phyloP scores from a whole-genome alignment of 2,888 invertebrate species.

The Zaprionus obscuricornis region DNA sequence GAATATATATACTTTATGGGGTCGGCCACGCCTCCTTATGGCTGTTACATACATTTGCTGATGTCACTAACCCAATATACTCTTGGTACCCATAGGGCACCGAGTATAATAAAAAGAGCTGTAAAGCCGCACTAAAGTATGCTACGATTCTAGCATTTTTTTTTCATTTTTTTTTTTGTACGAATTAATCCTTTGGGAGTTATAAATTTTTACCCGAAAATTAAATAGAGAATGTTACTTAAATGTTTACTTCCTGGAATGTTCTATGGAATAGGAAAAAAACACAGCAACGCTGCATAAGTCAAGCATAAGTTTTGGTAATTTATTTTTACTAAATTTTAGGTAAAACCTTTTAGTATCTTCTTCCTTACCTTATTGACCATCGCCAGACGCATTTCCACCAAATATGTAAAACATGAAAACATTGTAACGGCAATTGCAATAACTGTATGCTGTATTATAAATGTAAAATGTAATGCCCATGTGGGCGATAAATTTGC shows the following conservation, averaged over 20 bases:
- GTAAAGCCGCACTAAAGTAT: constrained; percentile 10
- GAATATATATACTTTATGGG: too few species aligned
- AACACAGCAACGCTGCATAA: background rate
- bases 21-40: too few species aligned
- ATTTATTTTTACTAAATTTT: background rate
- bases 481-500: constrained; percentile 66
- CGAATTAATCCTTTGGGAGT: background rate
- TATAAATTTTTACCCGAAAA: background rate
- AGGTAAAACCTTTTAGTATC: background rate
- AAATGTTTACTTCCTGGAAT: too few species aligned
- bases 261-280: too few species aligned
- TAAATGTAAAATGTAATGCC: constrained; percentile 78
- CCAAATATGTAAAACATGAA: constrained; percentile 70
- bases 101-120: background rate
- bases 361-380: constrained; percentile 75
- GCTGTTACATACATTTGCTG: too few species aligned
- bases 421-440: constrained; percentile 72
- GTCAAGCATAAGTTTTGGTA: background rate
- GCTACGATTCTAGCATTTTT: background rate
- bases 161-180: background rate
- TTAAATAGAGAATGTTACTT: too few species aligned
- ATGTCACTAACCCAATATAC: background rate
- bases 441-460: constrained; percentile 80
- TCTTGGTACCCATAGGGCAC: too few species aligned
- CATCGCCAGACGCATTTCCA: constrained; percentile 80